A percentile compares a stretch with the other conserved stretches of the same genome.
phyloP scores from a whole-genome alignment of 2,888 invertebrate genomes.

The Amorpha juglandis region DNA sequence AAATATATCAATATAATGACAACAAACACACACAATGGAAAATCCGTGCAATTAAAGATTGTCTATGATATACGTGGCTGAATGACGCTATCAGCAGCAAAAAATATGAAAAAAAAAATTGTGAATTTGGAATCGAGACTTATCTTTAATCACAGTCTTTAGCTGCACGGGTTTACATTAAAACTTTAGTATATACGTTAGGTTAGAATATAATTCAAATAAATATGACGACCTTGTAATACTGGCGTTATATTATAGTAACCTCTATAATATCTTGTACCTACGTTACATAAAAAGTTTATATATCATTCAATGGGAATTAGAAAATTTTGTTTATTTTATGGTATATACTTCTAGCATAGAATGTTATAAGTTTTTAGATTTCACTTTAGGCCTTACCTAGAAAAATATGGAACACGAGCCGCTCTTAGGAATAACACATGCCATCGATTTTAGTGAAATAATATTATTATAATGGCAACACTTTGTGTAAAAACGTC shows the following conservation, averaged over 20 bases:
- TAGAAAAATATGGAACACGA: constrained; percentile 1
- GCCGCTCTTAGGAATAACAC: constrained; percentile 1
- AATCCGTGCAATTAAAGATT: no score
- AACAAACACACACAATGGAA: no score
- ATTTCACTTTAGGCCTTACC: constrained; percentile 14
- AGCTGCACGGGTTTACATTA: neutral
- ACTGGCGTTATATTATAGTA: constrained; percentile 16
- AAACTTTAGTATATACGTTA: neutral
- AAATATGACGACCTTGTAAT: neutral
- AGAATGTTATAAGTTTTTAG: neutral
- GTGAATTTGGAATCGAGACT: no score
- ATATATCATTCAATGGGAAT: constrained; percentile 16
- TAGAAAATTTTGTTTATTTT: neutral
- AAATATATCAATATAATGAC: no score
- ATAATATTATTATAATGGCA: no score
- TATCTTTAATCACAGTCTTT: neutral
- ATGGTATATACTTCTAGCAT: constrained; percentile 10
- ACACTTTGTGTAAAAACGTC: neutral
- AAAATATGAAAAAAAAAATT: no score
- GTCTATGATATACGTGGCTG: no score
- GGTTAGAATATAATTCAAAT: neutral
- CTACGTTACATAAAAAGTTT: constrained; percentile 12
- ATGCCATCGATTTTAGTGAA: neutral
- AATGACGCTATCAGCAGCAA: no score
- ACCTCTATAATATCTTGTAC: constrained; percentile 2